A percentile compares a stretch with the other conserved stretches of the same genome.
Evolutionary conservation across 2,888 invertebrate genomes (phyloP).

Genomic region (Chrysolina oricalcia): DNA sequence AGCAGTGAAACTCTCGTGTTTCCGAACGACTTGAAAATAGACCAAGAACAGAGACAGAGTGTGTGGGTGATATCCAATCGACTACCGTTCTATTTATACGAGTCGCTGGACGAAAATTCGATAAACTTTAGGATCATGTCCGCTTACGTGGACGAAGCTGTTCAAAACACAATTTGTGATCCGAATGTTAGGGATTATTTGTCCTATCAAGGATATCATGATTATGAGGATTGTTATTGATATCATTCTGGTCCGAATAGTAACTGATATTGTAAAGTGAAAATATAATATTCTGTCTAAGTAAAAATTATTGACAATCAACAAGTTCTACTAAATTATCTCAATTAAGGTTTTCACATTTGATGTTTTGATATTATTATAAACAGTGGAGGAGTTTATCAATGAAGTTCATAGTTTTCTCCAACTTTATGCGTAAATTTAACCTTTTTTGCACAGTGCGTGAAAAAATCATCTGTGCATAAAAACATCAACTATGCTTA

Average conservation of each 20-base stretch:
- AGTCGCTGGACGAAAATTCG: conserved; percentile 76
- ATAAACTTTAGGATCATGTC: conserved; percentile 85
- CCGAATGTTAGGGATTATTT: conserved; percentile 69
- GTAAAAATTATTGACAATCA: too few species aligned
- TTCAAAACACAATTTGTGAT: conserved; percentile 82
- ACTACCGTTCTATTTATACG: conserved; percentile 83
- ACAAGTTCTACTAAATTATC: too few species aligned
- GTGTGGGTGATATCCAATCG: conserved; percentile 87
- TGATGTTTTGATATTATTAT: too few species aligned
- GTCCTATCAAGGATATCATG: conserved; percentile 39
- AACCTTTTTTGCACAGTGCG: too few species aligned
- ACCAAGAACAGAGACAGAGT: conserved; percentile 79
- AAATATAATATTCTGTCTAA: too few species aligned
- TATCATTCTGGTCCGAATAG: neutral
- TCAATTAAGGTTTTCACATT: too few species aligned
- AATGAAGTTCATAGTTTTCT: too few species aligned
- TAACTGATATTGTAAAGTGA: too few species aligned
- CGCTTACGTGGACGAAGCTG: conserved; percentile 78
- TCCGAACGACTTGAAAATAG: conserved; percentile 87
- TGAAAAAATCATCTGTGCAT: too few species aligned
- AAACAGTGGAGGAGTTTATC: too few species aligned
- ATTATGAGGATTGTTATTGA: conserved; percentile 48
- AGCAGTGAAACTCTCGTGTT: conserved; percentile 81
- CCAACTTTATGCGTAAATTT: too few species aligned
- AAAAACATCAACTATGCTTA: too few species aligned